Evolutionary conservation across 2,888 invertebrate species (phyloP), one percentile per base, ranked within the genome.

Genomic region (Netelia fuscicornis): DNA sequence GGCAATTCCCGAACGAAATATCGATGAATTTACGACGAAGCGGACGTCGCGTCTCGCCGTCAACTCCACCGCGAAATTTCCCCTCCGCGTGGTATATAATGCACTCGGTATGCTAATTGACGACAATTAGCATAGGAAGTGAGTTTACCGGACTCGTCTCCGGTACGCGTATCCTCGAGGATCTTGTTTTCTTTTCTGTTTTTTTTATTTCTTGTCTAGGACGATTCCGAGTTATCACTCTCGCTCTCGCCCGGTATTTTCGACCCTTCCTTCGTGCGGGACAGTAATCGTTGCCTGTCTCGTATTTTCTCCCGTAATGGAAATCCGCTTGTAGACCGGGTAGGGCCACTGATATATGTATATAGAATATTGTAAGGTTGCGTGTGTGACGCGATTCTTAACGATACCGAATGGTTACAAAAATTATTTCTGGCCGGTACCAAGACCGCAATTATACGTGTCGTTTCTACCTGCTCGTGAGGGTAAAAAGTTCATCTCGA

Each of bases 11-110:
- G 76, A 65, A 72, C 85, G 88, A 88, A 89, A 90, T 91, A 92
- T 93, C 93, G 93, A 93, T 90, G 92, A 92, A 93, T 93, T 93
- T 93, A 93, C 90, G 93, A 93, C 89, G 89, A 92, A 93, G 92
- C 92, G 91, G 91, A 92, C 92, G 89, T 89, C 80, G 71, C 84
- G 72, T 30, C 30, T 54, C 78, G 86, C 75, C 78, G 84, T 86
- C 84, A 86, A 88, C 84, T 84, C 65, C 79, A 78, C 75, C 79
- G 72, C 75, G 60, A 86, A 83, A 75, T 86, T 86, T 85, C 86
- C 84, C 84, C 86, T 82, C 86, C 82, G 71, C 65, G 48, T 54
- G 68, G 44, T 62, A 75, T 87, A 89, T 90, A 90, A 90, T 88
- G 89, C 88, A 90, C 88, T 85, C 86, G 89, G 90, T 93, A 93